These are phyloP conservation scores for Littorina saxatilis DNA, from an alignment of 1,140 invertebrate species.

Conservation along the genomic window DNA sequence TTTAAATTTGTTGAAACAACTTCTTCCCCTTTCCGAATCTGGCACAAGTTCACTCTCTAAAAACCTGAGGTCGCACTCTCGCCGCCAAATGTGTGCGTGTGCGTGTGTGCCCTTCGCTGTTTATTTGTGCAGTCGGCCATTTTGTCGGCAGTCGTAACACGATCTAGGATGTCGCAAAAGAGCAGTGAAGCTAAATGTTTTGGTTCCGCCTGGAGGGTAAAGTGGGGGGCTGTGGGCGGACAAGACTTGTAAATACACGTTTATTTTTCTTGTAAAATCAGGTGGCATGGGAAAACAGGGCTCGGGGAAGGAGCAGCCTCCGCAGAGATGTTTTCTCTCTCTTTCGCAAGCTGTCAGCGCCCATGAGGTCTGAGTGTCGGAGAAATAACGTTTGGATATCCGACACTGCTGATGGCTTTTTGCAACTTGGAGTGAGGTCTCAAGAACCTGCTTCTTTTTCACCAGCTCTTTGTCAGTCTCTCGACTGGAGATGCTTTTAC, in stretches of 20 bases:
- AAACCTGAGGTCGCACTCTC: background rate
- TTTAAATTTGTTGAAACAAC: background rate
- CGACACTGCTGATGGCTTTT: slow-evolving; percentile 13
- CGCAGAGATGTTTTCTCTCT: background rate
- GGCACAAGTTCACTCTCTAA: slow-evolving; percentile 18
- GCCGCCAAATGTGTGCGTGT: too few relatives aligned
- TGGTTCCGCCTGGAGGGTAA: background rate
- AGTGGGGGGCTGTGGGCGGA: slow-evolving; percentile 19
- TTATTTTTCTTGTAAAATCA: slow-evolving; percentile 36
- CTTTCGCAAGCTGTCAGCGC: background rate
- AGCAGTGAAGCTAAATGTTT: slow-evolving; percentile 12
- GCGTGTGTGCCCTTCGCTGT: background rate
- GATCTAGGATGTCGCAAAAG: slow-evolving; percentile 21
- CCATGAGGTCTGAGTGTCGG: background rate
- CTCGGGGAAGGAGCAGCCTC: background rate
- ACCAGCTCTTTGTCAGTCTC: too few relatives aligned
- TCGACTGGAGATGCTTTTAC: too few relatives aligned
- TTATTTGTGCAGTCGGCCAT: slow-evolving; percentile 27
- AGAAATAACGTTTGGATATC: slow-evolving; percentile 29
- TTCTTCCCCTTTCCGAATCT: background rate
- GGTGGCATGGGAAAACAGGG: slow-evolving; percentile 25
- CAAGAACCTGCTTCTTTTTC: too few relatives aligned
- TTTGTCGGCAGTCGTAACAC: slow-evolving; percentile 30
- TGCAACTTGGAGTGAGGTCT: too few relatives aligned
- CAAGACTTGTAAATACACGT: slow-evolving; percentile 29